A percentile compares a stretch with the other conserved stretches of the same genome.
phyloP scores from a whole-genome alignment of 1,140 invertebrate species.

The Leptestheria dahalacensis region DNA sequence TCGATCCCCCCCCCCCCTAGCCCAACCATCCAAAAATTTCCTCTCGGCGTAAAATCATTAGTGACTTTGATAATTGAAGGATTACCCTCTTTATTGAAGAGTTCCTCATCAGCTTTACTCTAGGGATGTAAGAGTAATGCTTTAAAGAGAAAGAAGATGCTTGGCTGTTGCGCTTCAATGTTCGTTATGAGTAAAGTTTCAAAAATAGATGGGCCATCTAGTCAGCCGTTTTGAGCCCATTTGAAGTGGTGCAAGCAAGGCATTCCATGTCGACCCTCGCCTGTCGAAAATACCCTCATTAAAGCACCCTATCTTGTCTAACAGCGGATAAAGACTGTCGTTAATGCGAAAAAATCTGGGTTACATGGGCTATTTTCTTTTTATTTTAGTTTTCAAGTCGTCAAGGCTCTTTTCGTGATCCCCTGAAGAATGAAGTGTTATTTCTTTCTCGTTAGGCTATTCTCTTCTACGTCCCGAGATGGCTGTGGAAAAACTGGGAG shows the following conservation, averaged over 20 bases:
- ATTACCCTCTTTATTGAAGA: no score
- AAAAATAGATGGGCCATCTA: not conserved
- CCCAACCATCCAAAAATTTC: no score
- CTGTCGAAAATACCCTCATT: not conserved
- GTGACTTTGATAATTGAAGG: no score
- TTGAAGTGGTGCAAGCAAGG: no score
- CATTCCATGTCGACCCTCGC: not conserved
- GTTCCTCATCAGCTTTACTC: no score
- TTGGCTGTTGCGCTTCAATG: no score
- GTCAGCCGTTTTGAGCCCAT: not conserved
- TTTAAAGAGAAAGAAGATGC: no score
- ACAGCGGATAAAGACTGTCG: not conserved
- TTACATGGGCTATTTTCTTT: constrained; percentile 41
- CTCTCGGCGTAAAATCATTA: no score
- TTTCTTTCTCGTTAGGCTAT: constrained; percentile 56
- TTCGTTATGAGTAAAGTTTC: not conserved
- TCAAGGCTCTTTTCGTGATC: no score
- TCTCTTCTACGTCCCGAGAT: constrained; percentile 87
- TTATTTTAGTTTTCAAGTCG: no score
- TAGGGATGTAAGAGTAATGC: no score
- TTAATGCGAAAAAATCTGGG: not conserved
- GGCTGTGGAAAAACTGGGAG: constrained; percentile 94
- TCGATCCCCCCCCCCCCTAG: no score
- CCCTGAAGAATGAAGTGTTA: not conserved
- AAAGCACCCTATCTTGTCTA: not conserved